phyloP scores from a whole-genome alignment of 2,797 vertebrate genomes.

The Hafferia zeledoni region DNA sequence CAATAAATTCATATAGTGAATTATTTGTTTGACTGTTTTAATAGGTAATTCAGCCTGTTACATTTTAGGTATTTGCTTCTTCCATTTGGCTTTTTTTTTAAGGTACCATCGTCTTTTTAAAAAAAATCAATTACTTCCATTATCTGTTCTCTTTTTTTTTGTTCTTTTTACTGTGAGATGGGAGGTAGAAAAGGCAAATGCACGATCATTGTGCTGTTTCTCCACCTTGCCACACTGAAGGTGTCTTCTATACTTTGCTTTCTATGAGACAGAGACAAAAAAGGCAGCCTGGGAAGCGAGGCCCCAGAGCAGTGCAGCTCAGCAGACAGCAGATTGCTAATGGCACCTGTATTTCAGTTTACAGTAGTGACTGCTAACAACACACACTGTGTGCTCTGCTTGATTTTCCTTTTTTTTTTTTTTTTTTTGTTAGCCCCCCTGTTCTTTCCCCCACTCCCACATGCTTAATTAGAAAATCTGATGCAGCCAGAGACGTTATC shows the following conservation, averaged over 20 bases:
- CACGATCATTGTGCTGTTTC: not conserved
- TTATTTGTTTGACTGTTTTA: not conserved
- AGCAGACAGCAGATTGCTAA: conserved; percentile 52
- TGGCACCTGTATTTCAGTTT: conserved; percentile 38
- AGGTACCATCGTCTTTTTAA: not conserved
- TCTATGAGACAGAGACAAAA: conserved; percentile 1
- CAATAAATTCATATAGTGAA: not conserved
- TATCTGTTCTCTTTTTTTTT: not conserved
- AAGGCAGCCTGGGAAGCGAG: not conserved
- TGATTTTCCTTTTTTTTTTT: not conserved
- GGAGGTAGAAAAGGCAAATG: not conserved
- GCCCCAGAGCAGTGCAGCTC: not conserved
- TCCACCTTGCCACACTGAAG: not conserved
- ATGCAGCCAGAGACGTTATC: conserved; percentile 60
- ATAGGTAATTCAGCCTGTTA: not conserved
- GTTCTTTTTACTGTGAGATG: not conserved
- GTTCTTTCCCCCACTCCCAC: not conserved
- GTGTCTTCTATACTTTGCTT: not conserved
- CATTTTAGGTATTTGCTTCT: not conserved
- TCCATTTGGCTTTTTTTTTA: not conserved
- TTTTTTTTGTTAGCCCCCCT: accelerated
- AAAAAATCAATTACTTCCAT: not conserved
- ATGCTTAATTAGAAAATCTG: conserved; percentile 63
- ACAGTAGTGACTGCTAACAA: not conserved
- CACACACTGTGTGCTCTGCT: not conserved